Conservation (phyloP, 2,113 vertebrate species). For the Ailuropoda melanoleuca region DNA sequence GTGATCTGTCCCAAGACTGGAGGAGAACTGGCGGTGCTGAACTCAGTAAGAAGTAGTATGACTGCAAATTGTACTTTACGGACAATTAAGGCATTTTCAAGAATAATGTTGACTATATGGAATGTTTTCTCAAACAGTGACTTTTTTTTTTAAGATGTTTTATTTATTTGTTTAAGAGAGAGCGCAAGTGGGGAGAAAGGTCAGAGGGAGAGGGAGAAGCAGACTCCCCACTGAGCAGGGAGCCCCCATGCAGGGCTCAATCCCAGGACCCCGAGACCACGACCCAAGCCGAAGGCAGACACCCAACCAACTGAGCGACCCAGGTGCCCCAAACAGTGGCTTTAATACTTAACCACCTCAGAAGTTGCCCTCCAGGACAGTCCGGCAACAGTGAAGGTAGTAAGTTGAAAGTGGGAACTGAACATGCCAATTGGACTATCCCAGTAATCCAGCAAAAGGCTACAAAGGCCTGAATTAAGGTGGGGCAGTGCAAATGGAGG, state of each 20-base stretch:
- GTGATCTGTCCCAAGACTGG: constrained; percentile 7
- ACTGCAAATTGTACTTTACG: constrained; percentile 17
- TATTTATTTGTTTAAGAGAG: too few relatives aligned
- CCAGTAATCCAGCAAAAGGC: background rate
- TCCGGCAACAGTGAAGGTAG: background rate
- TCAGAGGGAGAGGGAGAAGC: too few relatives aligned
- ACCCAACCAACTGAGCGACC: too few relatives aligned
- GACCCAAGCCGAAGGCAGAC: too few relatives aligned
- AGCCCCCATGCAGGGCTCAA: too few relatives aligned
- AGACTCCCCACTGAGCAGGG: too few relatives aligned
- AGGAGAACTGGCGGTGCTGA: constrained; percentile 16
- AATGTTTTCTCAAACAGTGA: constrained; percentile 9
- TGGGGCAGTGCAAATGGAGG: background rate
- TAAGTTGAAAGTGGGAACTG: background rate
- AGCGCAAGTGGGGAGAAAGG: too few relatives aligned
- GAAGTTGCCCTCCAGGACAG: background rate
- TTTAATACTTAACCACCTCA: background rate
- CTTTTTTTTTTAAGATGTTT: too few relatives aligned
- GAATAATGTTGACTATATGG: background rate
- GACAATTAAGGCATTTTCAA: constrained; percentile 33
- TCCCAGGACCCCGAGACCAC: too few relatives aligned
- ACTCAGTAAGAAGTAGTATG: background rate
- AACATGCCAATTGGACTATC: background rate
- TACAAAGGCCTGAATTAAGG: background rate
- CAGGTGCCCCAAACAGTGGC: background rate